phyloP scores from a whole-genome alignment of 2,113 vertebrate species.

The Azemiops feae region DNA sequence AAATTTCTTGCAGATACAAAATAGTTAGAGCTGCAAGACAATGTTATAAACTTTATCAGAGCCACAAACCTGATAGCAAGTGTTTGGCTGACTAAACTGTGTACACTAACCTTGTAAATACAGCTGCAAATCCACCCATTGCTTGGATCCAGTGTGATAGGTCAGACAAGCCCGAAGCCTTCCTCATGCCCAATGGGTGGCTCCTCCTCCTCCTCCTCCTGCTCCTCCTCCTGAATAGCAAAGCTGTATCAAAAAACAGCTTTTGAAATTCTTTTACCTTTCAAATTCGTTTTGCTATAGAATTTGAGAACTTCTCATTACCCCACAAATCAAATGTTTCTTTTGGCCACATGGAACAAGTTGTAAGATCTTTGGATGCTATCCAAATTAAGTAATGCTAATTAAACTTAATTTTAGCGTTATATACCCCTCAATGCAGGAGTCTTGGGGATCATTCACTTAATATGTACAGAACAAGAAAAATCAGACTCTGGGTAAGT shows the following conservation, averaged over 20 bases:
- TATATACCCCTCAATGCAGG: background rate
- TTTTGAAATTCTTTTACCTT: background rate
- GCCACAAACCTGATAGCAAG: background rate
- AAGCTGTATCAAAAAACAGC: background rate
- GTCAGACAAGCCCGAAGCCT: background rate
- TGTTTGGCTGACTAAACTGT: background rate
- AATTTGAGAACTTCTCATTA: background rate
- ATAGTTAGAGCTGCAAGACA: background rate
- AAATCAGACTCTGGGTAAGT: background rate
- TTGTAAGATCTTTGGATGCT: background rate
- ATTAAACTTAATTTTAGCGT: background rate
- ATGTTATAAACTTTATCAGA: background rate
- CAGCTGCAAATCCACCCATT: background rate
- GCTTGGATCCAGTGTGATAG: background rate
- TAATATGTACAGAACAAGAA: background rate
- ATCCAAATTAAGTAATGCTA: background rate
- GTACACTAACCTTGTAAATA: background rate
- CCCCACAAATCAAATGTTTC: background rate
- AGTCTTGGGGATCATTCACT: background rate
- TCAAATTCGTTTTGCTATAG: background rate
- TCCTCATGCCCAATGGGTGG: background rate
- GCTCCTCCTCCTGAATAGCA: background rate
- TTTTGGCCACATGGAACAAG: background rate
- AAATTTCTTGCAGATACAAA: background rate
- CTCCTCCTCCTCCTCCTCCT: background rate